These are phyloP conservation scores for Synergus japonicus DNA, from an alignment of 2,888 invertebrate genomes.

Conservation along the genomic window DNA sequence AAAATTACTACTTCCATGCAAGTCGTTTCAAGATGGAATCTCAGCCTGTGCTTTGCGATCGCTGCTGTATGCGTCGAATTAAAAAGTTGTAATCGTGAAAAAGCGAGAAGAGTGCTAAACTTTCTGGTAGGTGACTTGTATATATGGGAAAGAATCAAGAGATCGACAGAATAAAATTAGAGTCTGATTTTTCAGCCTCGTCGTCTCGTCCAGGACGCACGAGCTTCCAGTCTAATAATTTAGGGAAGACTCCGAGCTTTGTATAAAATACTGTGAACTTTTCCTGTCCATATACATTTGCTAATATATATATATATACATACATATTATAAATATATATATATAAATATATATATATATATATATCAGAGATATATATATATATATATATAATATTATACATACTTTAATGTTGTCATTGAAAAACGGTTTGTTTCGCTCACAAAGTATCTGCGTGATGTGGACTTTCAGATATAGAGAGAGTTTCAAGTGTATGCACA, in stretches of 20 bases:
- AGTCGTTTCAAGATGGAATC: conserved; percentile 30
- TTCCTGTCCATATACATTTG: conserved; percentile 59
- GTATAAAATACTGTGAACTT: conserved; percentile 56
- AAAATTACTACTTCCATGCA: conserved; percentile 30
- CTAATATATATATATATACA: conserved; percentile 55
- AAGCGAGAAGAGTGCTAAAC: conserved; percentile 12
- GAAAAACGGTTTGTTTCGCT: conserved; percentile 63
- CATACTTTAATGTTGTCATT: conserved; percentile 54
- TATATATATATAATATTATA: conserved; percentile 55
- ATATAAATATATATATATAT: conserved; percentile 54
- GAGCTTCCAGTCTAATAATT: conserved; percentile 53
- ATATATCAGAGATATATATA: conserved; percentile 52
- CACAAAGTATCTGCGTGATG: conserved; percentile 51
- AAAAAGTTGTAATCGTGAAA: conserved; percentile 12
- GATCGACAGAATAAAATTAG: conserved; percentile 49
- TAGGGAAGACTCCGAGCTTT: conserved; percentile 60
- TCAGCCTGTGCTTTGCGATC: conserved; percentile 17
- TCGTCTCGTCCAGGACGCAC: conserved; percentile 43
- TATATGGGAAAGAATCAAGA: conserved; percentile 37
- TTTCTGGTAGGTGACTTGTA: conserved; percentile 19
- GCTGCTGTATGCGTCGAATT: not conserved
- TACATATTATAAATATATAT: conserved; percentile 42
- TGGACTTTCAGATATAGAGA: not conserved
- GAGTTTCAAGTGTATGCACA: conserved; percentile 46
- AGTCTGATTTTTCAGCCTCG: conserved; percentile 44